Conservation (phyloP, 2,888 invertebrate genomes). For the Drosophila anomalipes region DNA sequence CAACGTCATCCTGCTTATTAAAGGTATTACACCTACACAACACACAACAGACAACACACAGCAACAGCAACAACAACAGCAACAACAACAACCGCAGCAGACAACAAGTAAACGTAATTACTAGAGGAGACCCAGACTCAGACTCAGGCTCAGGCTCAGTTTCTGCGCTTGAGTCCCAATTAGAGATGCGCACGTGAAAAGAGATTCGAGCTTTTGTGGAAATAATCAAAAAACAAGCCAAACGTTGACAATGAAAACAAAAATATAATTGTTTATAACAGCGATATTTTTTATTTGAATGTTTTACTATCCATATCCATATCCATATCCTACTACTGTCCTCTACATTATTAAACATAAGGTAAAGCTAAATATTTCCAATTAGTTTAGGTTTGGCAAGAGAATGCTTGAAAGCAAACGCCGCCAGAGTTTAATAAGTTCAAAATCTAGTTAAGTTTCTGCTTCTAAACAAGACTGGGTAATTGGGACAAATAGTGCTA, state of each 20-base stretch:
- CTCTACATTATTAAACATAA: not conserved
- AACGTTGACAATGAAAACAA: not conserved
- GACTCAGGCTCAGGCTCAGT: slow-evolving; percentile 7
- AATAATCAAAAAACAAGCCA: not conserved
- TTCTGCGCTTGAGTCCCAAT: not conserved
- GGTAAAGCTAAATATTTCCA: not conserved
- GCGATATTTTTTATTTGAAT: not conserved
- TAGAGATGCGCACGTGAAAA: not conserved
- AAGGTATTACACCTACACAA: slow-evolving; percentile 76
- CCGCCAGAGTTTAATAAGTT: not conserved
- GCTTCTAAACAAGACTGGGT: not conserved
- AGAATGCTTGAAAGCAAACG: not conserved
- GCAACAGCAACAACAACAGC: slow-evolving; percentile 36
- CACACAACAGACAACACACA: slow-evolving; percentile 49
- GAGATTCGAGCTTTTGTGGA: not conserved
- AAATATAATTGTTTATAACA: not conserved
- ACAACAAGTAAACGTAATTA: slow-evolving; percentile 78
- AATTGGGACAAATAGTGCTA: not conserved
- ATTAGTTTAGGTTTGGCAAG: not conserved
- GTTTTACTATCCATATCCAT: not conserved
- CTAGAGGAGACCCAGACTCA: slow-evolving; percentile 45
- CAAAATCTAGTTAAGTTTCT: not conserved
- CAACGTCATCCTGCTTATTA: slow-evolving; percentile 79
- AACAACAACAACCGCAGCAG: slow-evolving; percentile 44
- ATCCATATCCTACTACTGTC: not conserved